A percentile compares a stretch with the other conserved stretches of the same genome.
These are phyloP conservation scores for Etheostoma cragini DNA, from an alignment of 2,113 vertebrate genomes.

Conservation along the genomic window DNA sequence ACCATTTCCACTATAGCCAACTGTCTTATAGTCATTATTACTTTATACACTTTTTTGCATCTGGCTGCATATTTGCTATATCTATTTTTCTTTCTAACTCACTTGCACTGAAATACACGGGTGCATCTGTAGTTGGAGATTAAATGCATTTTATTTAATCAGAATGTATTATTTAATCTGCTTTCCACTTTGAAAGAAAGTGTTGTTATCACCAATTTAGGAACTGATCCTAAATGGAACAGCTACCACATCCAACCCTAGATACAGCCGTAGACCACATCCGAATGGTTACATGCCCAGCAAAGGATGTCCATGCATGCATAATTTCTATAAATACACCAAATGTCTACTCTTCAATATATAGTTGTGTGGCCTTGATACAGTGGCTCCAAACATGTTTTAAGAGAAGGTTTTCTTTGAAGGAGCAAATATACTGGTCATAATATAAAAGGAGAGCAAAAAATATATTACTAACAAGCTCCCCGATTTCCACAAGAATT, in stretches of 20 bases:
- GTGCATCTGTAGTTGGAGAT: neutral
- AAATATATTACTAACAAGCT: conserved; percentile 32
- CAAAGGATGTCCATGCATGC: neutral
- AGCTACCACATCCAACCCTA: neutral
- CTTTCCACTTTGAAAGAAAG: neutral
- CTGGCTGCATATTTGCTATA: neutral
- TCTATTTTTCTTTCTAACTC: neutral
- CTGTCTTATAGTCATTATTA: conserved; percentile 1
- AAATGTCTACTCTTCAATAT: neutral
- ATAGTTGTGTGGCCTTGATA: conserved; percentile 8
- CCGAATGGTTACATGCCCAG: neutral
- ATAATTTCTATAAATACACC: neutral
- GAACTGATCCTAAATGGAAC: neutral
- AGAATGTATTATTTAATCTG: neutral
- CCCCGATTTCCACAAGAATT: conserved; percentile 42
- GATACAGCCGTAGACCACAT: neutral
- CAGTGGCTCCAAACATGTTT: conserved; percentile 14
- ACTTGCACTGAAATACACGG: neutral
- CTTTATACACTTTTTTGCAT: conserved; percentile 3
- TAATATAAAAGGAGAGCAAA: conserved; percentile 21
- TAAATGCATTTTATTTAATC: neutral
- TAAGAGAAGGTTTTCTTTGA: conserved; percentile 28
- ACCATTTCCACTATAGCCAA: conserved; percentile 16
- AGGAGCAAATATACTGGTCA: conserved; percentile 16
- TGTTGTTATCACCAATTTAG: neutral